phyloP scores from a whole-genome alignment of 2,113 vertebrate species.

The Mormoops blainvillei region DNA sequence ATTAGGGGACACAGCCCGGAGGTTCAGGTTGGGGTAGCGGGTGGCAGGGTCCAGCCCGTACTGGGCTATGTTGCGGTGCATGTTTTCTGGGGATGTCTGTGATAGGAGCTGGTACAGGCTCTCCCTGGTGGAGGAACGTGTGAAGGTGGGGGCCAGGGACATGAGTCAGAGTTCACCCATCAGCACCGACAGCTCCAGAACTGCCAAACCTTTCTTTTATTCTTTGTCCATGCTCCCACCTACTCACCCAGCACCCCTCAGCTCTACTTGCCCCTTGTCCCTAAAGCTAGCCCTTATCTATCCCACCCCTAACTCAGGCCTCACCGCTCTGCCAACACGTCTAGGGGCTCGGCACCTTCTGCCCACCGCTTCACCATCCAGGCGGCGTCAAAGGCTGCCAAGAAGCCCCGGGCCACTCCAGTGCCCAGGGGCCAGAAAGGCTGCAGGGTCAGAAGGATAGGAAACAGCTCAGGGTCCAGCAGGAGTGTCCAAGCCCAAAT shows the following conservation, averaged over 20 bases:
- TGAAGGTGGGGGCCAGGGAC: neutral
- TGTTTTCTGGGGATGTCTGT: conserved; percentile 94
- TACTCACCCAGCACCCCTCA: neutral
- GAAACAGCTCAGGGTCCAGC: neutral
- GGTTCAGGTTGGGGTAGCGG: conserved; percentile 91
- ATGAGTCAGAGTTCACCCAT: neutral
- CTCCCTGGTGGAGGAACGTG: conserved; percentile 80
- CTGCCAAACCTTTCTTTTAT: neutral
- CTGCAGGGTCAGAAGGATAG: conserved; percentile 72
- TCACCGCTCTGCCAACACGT: conserved; percentile 93
- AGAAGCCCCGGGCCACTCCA: conserved; percentile 92
- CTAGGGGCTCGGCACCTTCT: conserved; percentile 79
- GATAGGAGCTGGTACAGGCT: conserved; percentile 93
- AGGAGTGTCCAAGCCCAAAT: neutral
- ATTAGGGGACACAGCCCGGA: conserved; percentile 82
- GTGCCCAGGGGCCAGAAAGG: conserved; percentile 98
- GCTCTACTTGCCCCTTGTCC: neutral
- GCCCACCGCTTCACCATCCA: conserved; percentile 97
- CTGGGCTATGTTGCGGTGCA: conserved; percentile 85
- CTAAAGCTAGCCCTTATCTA: fast-evolving
- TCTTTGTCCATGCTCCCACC: neutral
- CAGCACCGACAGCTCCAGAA: neutral
- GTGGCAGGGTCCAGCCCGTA: conserved; percentile 92
- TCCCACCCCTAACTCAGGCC: neutral
- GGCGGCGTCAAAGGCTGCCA: conserved; percentile 89